Base-by-base conservation (phyloP, 30 jellyfish, hydroid and myxozoan genomes). In the Aurelia sp. region DNA sequence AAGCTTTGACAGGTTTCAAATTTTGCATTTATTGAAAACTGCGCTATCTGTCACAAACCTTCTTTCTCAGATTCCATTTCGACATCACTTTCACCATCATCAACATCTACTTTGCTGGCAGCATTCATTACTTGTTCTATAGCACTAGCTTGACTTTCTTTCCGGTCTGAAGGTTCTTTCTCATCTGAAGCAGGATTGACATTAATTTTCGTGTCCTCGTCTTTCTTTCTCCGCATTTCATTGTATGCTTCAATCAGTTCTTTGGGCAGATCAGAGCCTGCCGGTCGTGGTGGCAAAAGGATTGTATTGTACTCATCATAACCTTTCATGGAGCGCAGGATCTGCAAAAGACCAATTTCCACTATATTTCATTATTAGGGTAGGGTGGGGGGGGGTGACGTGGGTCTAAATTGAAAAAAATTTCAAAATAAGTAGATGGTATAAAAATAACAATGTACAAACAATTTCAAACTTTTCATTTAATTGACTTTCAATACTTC, bases 241-340 rank as follows among this genome's bases (percentile, higher is more conserved):
- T 62, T 77, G 67, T 30, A 87, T 11, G 96, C 83, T 15, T 90
- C 93, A 33, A 76, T 21, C 27, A 95, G 90, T 73, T 95, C 97
- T 50, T 95, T 90, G 0, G 99, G 99, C 17, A 95, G 74, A 37
- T 67, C 81, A 6, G 70, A 90, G 6, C 99, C 99, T 4, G 98
- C 98, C 9, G n/a, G 78, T 35, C 99, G 94, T 53, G 99, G 99
- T 40, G 99, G 99, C 47, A 95, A 67, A 19, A 95, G 91, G 37
- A 86, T 86, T 58, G 95, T 89, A 73, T 81, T 90, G 78, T 79
- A 58, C 65, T 95, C 99, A 62, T 95, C 99, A 71, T 95, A 95
- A 18, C 97, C 97, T 59, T 82, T 80, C 96, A 95, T 76, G 40
- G 98, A 79, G 23, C 97, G 97, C 70, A 95, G 66, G 5, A 95